These are phyloP conservation scores for Sacculina carcini DNA, from an alignment of 2,888 invertebrate species.

Conservation along the genomic window DNA sequence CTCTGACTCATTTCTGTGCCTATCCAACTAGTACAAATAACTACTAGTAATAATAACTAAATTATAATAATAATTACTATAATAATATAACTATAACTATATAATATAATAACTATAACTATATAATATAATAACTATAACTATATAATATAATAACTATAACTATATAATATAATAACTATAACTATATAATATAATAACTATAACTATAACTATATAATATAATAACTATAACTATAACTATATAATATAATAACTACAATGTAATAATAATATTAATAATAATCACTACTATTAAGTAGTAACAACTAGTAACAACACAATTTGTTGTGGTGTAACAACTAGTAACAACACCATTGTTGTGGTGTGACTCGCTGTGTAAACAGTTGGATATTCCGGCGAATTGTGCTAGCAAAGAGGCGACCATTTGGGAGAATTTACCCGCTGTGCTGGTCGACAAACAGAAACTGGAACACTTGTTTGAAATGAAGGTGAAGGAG, in stretches of 20 bases:
- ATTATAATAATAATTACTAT: not conserved
- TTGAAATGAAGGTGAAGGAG: constrained; percentile 89
- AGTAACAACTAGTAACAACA: no score
- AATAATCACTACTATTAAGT: no score
- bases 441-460: constrained; percentile 61
- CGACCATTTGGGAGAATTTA: constrained; percentile 64
- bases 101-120: not conserved
- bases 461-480: constrained; percentile 76
- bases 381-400: no score
- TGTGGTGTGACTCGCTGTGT: no score
- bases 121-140: no score
- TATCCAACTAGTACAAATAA: not conserved
- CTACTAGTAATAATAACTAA: not conserved
- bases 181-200: not conserved
- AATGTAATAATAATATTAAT: not conserved
- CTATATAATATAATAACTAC: not conserved
- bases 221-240: not conserved
- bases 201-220: not conserved
- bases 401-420: no score
- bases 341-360: no score
- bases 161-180: no score
- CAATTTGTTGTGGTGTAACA: no score
- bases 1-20: no score
- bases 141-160: no score
- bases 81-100: not conserved